phyloP scores from a whole-genome alignment of 2,797 vertebrate species.

The Enteromius treurensis region DNA sequence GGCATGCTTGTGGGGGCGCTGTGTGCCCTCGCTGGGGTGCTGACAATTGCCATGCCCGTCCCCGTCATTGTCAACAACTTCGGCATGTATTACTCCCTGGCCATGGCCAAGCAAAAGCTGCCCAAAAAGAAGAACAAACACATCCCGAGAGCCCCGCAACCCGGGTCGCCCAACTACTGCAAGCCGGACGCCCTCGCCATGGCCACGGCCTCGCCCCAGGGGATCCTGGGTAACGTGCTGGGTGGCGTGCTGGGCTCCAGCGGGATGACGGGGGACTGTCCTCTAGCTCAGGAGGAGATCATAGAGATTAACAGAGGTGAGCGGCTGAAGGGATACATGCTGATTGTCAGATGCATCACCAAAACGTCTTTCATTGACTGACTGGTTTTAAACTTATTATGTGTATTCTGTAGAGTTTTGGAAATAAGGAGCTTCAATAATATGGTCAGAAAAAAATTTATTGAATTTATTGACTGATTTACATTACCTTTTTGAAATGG shows the following conservation, averaged over 20 bases:
- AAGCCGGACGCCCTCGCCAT: conserved; percentile 96
- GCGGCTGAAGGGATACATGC: conserved; percentile 39
- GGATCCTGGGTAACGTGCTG: conserved; percentile 88
- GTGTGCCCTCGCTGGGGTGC: conserved; percentile 95
- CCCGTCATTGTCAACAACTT: conserved; percentile 99
- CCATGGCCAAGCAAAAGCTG: conserved; percentile 99
- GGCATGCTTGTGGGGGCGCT: conserved; percentile 98
- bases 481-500: not conserved
- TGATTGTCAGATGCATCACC: not conserved
- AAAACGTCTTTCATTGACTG: not conserved
- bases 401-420: not conserved
- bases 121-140: conserved; percentile 99
- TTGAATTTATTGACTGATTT: not conserved
- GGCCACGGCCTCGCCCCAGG: conserved; percentile 97
- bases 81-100: conserved; percentile 99
- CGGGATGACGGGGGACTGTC: conserved; percentile 81
- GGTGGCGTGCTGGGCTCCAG: conserved; percentile 95
- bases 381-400: not conserved
- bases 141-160: conserved; percentile 95
- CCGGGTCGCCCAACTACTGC: conserved; percentile 99
- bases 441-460: not conserved
- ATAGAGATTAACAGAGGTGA: conserved; percentile 93
- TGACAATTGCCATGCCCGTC: conserved; percentile 99
- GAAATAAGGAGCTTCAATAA: not conserved
- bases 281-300: conserved; percentile 93